Evolutionary conservation across 2,113 vertebrate genomes (phyloP).

Genomic region (Trichomycterus rosablanca): DNA sequence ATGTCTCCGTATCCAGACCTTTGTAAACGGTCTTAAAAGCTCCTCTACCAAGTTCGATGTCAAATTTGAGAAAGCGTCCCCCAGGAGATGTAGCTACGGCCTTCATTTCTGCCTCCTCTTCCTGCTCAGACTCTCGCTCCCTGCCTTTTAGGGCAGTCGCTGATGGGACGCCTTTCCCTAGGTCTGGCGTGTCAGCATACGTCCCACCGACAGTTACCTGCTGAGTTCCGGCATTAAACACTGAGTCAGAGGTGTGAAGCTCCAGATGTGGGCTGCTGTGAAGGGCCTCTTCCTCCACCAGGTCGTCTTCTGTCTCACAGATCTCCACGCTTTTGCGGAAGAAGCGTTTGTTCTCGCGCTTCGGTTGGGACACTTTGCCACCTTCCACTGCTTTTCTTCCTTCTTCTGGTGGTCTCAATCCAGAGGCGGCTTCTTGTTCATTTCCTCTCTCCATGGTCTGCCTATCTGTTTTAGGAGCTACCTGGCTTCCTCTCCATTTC

Average conservation of each 20-base stretch:
- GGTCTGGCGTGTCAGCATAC: conserved; percentile 46
- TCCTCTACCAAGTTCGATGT: conserved; percentile 88
- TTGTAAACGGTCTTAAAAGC: conserved; percentile 95
- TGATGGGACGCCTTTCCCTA: conserved; percentile 52
- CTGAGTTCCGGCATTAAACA: conserved; percentile 55
- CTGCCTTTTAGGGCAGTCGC: conserved; percentile 53
- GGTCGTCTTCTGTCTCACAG: conserved; percentile 75
- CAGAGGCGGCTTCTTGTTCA: conserved; percentile 41
- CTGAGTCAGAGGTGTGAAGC: conserved; percentile 59
- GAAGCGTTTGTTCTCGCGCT: conserved; percentile 77
- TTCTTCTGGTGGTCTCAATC: conserved; percentile 53
- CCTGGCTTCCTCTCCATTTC: conserved; percentile 48
- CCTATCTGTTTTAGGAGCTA: conserved; percentile 52
- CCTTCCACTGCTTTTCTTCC: conserved; percentile 50
- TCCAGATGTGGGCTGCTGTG: conserved; percentile 61
- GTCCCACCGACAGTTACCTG: conserved; percentile 52
- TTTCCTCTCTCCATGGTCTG: conserved; percentile 48
- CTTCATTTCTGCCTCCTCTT: conserved; percentile 94
- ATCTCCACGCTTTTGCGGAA: conserved; percentile 86
- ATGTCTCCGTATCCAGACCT: conserved; percentile 88
- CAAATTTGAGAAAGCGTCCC: conserved; percentile 88
- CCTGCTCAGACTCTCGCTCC: conserved; percentile 76
- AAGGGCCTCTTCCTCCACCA: conserved; percentile 49
- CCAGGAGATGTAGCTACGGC: conserved; percentile 89
- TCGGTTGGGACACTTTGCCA: conserved; percentile 51